These are phyloP conservation scores for Peromyscus polionotus DNA, from an alignment of 2,113 vertebrate species.

Conservation along the genomic window DNA sequence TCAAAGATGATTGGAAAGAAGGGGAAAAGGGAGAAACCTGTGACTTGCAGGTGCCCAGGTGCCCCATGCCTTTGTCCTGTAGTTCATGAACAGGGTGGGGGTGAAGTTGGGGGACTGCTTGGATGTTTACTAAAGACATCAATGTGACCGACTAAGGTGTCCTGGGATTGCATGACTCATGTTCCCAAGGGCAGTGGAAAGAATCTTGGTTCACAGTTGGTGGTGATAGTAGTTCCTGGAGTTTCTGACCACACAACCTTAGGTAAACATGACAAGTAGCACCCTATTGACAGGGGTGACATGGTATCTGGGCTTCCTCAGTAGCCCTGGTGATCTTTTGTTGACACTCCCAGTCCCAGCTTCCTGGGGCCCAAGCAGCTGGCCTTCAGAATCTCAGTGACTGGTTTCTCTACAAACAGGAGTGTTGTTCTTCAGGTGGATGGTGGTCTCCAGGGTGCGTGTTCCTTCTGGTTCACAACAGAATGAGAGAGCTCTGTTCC, in stretches of 20 bases:
- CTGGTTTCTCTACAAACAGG: conserved; percentile 51
- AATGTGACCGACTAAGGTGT: neutral
- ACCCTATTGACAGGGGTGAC: neutral
- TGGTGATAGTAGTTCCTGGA: neutral
- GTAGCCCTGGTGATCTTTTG: conserved; percentile 24
- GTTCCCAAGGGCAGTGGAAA: conserved; percentile 3
- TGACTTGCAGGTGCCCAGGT: neutral
- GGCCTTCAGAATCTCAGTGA: conserved; percentile 39
- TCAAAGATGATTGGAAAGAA: neutral
- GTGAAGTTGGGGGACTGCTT: neutral
- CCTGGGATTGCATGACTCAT: conserved; percentile 36
- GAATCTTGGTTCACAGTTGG: neutral
- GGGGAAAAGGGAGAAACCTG: neutral
- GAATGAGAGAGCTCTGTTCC: neutral
- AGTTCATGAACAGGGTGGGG: neutral
- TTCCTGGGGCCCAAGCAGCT: conserved; percentile 42
- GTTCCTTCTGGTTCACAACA: neutral
- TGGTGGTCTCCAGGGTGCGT: neutral
- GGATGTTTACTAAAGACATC: neutral
- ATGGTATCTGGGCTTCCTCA: neutral
- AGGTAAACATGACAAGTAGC: neutral
- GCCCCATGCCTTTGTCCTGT: neutral
- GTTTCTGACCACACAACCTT: neutral
- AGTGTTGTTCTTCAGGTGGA: neutral
- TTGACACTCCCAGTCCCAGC: conserved; percentile 53